Conservation (phyloP, 2,113 vertebrate species). For the Phainopepla nitens region DNA sequence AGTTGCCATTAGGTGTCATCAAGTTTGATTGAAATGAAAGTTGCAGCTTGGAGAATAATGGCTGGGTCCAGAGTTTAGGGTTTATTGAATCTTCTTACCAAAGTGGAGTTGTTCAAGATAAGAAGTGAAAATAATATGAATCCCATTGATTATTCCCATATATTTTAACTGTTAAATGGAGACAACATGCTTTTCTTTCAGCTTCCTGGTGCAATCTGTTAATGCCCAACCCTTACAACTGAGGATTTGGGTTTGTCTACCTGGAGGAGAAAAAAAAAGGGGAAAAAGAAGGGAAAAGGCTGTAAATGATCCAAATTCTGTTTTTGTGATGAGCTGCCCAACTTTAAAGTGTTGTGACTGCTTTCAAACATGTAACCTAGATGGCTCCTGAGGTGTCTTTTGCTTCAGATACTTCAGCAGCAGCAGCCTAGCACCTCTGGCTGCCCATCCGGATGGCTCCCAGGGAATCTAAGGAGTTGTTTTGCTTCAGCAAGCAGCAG, state of each 20-base stretch:
- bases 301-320: not conserved
- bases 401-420: not conserved
- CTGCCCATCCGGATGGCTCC: fast-evolving
- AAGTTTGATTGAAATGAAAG: not conserved
- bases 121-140: not conserved
- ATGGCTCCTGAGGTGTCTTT: not conserved
- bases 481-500: not conserved
- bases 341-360: not conserved
- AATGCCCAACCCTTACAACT: not conserved
- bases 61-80: not conserved
- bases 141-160: not conserved
- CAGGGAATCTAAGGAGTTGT: not conserved
- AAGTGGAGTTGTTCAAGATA: not conserved
- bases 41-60: not conserved
- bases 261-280: not conserved
- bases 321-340: not conserved
- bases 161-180: not conserved
- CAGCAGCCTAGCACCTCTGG: not conserved
- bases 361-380: not conserved
- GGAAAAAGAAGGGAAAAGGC: fast-evolving
- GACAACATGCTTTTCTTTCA: not conserved
- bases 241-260: not conserved
- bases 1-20: fast-evolving
- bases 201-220: not conserved
- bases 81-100: not conserved